phyloP scores from a whole-genome alignment of 92 coral and sea anemone species.

The Diadumene lineata region DNA sequence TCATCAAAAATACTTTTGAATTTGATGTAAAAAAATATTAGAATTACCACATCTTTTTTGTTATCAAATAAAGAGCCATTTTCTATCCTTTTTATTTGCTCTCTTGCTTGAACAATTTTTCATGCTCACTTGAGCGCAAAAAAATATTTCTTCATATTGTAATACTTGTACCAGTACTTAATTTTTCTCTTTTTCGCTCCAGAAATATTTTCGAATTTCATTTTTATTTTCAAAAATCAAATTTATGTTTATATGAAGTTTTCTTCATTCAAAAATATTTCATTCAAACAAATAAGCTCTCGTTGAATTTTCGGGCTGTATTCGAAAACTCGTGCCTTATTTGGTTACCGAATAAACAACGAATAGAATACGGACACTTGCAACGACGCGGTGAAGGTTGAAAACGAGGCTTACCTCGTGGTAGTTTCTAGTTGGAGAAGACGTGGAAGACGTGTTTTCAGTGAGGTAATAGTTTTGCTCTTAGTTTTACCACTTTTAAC shows the following conservation, averaged over 20 bases:
- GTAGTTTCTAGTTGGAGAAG: background rate
- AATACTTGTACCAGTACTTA: background rate
- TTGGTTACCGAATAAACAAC: background rate
- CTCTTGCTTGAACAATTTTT: background rate
- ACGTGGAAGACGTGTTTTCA: background rate
- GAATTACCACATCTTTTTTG: background rate
- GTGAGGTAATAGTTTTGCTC: background rate
- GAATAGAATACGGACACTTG: background rate
- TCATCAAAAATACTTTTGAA: too few species aligned
- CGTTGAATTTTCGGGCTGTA: background rate
- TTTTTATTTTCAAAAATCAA: background rate
- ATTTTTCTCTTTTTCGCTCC: background rate
- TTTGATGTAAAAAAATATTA: too few species aligned
- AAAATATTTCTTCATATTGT: constrained; percentile 3
- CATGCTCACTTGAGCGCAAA: background rate
- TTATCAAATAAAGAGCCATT: background rate
- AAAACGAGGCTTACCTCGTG: constrained; percentile 3
- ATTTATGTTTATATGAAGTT: too few species aligned
- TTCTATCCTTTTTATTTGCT: background rate
- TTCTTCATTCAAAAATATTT: too few species aligned
- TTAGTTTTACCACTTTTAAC: background rate
- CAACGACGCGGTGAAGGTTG: constrained; percentile 20
- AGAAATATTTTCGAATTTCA: background rate
- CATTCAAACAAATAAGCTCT: background rate
- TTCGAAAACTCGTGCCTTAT: background rate